Base-by-base conservation (phyloP, 2,113 vertebrate genomes). In the Macquaria ambigua region DNA sequence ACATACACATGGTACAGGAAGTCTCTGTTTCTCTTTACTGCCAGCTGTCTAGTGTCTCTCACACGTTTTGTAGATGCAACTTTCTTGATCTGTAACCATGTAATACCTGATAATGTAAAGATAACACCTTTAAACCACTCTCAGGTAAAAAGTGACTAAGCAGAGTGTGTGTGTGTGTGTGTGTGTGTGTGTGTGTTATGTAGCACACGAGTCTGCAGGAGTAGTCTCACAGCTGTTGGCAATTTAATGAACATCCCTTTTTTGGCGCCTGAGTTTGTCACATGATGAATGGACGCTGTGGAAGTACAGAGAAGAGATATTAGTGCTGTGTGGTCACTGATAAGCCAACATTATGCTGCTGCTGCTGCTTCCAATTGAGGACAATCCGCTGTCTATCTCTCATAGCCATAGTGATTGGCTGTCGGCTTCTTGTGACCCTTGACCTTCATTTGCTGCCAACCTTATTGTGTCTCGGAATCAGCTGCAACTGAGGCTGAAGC, bases 161-260 rank as follows among this genome's bases (percentile, higher is more conserved):
- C 53, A 25, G 41, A 74, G 7, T n/a, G 28, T 31, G 28, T 31
- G 28, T 31, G 37, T 52, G 39, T 48, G 5, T n/a, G 73, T 37
- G 15, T n/a, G 74, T 69, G 53, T 5, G 0, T 23, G 34, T 52
- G 15, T 73, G 71, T 72, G 28, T 74, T 53, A 10, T 50, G 67
- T 31, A 46, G 63, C 59, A 50, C 52, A 43, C 16, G 37, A 10
- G 43, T 69, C 56, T 56, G 74, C 53, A 62, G 50, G 37, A 11
- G n/a, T n/a, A 28, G 73, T 82, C 11, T 48, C 64, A 41, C 70
- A 81, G 50, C 63, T 79, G 79, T 37, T 15, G 10, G 43, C 72
- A 72, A 23, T 68, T 77, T 76, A 85, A 77, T 77, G 52, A 74
- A 37, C 82, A 71, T 85, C 61, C 25, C 63, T 88, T 86, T 34